Evolutionary conservation across 2,888 invertebrate genomes (phyloP), one percentile per base, ranked within the genome.

Genomic region (Acheta domesticus): DNA sequence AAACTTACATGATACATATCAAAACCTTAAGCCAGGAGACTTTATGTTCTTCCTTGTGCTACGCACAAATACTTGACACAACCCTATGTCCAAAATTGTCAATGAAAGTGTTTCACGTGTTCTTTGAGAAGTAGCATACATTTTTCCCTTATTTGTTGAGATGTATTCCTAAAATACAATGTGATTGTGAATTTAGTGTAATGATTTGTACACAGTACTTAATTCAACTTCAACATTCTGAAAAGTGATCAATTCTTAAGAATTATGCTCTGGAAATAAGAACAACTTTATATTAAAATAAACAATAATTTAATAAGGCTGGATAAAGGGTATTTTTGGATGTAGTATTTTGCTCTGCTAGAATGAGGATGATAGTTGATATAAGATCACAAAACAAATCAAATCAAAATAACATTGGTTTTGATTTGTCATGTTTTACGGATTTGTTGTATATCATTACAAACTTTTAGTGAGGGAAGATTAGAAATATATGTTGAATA

Each of bases 1-100:
- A 62, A 62, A 62, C 62, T 62, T 62, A 62, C 62, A 62, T 62
- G 62, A 62, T 62, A 62, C 62, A 62, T 62, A 62, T 62, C 62
- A 62, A 62, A 19, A 19, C 62, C 62, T 62, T 62, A n/a, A 62
- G 62, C 62, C 62, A 62, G 62, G 62, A 62, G n/a, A 62, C 62
- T 62, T 62, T 62, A 62, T 19, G 62, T 62, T 62, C 62, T 62
- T 62, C 62, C 62, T 62, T 62, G 62, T 62, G 62, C 62, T 62
- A 62, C n/a, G 62, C 62, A 62, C n/a, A 62, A 19, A 62, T 62
- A 62, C n/a, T 62, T 62, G 62, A 62, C 62, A 62, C 62, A 62
- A 62, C 14, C 36, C 62, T 62, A 62, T 62, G 62, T 62, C 62
- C 62, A 12, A 62, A 62, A 62, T 62, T 62, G n/a, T n/a, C 62